phyloP scores from a whole-genome alignment of 37 sponge, comb jelly and placozoan genomes.

The Crambe crambe region DNA sequence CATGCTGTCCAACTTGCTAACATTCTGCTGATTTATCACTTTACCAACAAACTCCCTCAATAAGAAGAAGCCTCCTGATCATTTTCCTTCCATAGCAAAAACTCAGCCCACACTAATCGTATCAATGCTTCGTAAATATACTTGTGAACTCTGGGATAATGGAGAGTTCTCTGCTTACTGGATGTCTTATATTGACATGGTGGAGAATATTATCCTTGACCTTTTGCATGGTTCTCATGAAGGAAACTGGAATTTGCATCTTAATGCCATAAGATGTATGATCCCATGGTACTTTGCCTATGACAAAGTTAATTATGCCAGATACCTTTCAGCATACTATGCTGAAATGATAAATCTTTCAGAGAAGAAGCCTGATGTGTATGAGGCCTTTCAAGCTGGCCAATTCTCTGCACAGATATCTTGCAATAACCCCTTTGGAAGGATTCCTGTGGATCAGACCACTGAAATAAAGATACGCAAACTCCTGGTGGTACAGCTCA shows the following conservation, averaged over 20 bases:
- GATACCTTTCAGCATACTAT: constrained; percentile 21
- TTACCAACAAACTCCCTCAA: no score
- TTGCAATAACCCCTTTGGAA: constrained; percentile 7
- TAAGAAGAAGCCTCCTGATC: constrained; percentile 13
- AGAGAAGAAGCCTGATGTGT: constrained; percentile 3
- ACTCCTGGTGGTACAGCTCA: constrained; percentile 13
- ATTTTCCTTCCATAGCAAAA: constrained; percentile 1
- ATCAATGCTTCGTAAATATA: constrained; percentile 9
- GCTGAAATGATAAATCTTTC: constrained; percentile 15
- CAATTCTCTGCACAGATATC: constrained; percentile 23
- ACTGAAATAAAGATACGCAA: background rate
- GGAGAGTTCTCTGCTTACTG: constrained; percentile 17
- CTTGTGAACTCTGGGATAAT: constrained; percentile 5
- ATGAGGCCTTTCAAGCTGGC: constrained; percentile 16
- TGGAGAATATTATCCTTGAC: constrained; percentile 4
- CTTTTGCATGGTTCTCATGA: constrained; percentile 20
- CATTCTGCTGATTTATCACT: no score
- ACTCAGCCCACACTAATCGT: background rate
- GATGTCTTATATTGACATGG: constrained; percentile 20
- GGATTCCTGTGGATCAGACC: constrained; percentile 5
- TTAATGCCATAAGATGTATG: background rate
- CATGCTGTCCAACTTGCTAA: background rate
- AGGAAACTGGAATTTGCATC: constrained; percentile 13
- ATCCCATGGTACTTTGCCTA: constrained; percentile 22
- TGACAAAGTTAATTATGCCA: constrained; percentile 14